Evolutionary conservation across 2,797 vertebrate species (phyloP).

Genomic region (Anguilla obscura): DNA sequence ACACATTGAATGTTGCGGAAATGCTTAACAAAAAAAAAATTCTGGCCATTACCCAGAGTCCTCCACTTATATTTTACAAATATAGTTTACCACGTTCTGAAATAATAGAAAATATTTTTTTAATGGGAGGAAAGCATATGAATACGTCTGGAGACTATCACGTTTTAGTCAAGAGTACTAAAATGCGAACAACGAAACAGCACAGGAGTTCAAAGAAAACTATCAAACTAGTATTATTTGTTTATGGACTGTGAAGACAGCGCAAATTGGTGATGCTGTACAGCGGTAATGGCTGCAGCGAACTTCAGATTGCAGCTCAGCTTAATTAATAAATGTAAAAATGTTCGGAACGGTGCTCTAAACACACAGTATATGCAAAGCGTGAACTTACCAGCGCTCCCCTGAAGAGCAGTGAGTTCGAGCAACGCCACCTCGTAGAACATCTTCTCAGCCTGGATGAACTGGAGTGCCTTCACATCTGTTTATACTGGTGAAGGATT

Average conservation of each 20-base stretch:
- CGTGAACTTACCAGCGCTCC: constrained; percentile 75
- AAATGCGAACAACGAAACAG: not conserved
- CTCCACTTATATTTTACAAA: too few relatives aligned
- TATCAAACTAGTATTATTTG: not conserved
- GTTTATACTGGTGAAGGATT: constrained; percentile 76
- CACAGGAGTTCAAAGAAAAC: not conserved
- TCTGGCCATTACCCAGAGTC: not conserved
- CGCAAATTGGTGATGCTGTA: too few relatives aligned
- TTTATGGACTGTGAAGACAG: not conserved
- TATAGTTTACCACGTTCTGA: too few relatives aligned
- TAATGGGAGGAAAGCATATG: not conserved
- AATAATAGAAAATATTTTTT: not conserved
- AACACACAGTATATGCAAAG: constrained; percentile 18
- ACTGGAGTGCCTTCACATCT: constrained; percentile 75
- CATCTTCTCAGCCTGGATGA: constrained; percentile 79
- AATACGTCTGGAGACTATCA: not conserved
- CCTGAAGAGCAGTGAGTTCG: constrained; percentile 68
- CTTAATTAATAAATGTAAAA: not conserved
- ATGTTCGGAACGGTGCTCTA: not conserved
- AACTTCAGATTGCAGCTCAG: not conserved
- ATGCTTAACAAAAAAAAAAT: not conserved
- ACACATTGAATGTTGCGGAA: not conserved
- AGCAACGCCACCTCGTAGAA: constrained; percentile 78
- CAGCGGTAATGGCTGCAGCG: not conserved
- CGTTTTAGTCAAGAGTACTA: not conserved